A percentile compares a stretch with the other conserved stretches of the same genome.
phyloP scores from a whole-genome alignment of 2,113 vertebrate genomes.

The Lagopus muta region DNA sequence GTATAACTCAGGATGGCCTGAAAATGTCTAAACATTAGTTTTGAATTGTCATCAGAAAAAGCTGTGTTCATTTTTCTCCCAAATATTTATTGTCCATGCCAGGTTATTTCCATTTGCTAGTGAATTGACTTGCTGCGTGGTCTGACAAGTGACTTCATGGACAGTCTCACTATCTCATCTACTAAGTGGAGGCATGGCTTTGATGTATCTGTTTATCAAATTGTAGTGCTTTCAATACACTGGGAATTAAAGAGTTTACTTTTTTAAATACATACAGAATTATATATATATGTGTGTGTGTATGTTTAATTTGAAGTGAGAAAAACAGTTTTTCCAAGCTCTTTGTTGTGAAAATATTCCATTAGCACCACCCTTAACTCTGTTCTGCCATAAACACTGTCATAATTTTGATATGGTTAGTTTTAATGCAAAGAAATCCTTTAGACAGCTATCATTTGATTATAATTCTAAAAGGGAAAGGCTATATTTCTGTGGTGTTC shows the following conservation, averaged over 20 bases:
- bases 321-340: not conserved
- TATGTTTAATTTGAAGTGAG: not conserved
- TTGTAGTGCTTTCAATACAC: not conserved
- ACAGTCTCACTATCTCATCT: not conserved
- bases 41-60: not conserved
- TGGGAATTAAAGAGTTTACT: not conserved
- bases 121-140: not conserved
- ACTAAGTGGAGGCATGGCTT: not conserved
- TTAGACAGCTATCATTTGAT: not conserved
- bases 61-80: not conserved
- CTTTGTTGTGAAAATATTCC: not conserved
- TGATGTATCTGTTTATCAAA: not conserved
- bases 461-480: not conserved
- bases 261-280: not conserved
- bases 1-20: not conserved
- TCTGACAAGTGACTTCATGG: not conserved
- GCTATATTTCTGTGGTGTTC: not conserved
- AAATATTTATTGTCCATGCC: not conserved
- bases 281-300: not conserved
- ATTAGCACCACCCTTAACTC: not conserved
- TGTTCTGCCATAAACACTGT: not conserved
- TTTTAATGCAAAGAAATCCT: not conserved
- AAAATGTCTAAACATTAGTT: not conserved
- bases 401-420: not conserved
- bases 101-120: not conserved